Base-by-base conservation (phyloP, 2,888 invertebrate genomes). In the Syrphus vitripennis region DNA sequence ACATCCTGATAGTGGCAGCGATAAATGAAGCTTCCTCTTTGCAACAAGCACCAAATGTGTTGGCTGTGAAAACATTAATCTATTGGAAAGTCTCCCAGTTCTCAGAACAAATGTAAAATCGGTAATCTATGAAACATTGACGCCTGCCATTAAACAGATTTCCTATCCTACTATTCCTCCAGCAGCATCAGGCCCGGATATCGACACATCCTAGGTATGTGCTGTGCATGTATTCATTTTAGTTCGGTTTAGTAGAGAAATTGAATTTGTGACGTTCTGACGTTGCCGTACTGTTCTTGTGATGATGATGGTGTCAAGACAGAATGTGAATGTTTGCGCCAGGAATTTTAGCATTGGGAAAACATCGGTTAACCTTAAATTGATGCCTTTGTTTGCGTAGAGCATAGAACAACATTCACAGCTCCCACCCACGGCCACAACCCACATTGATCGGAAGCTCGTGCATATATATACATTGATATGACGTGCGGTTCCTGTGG, bases 311-410 rank as follows among this genome's bases (percentile, higher is more conserved):
- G 87, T 87, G 87, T 83, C 83, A 83, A 83, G 87, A 83, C 78
- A 83, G 82, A 87, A 83, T 87, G 87, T 71, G 87, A 83, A 70
- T 87, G 83, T 83, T 87, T 87, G 78, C 83, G 78, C 63, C 79
- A 79, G 83, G 71, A 82, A 83, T 87, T 87, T 87, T 14, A 71
- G 87, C 78, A 87, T 87, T 87, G 82, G 78, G 77, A 87, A 87
- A 87, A 87, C 87, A 79, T 87, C 79, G 87, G 87, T 87, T 87
- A 83, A 87, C 87, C 87, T 87, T 87, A 87, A 87, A 87, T 87
- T 87, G 87, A 87, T 83, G 87, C 87, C 79, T 87, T 87, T 87
- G 87, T 87, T 87, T 87, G 87, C 67, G 79, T 48, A 65, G 77
- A 74, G 82, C 63, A 82, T 86, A 82, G 72, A 86, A 78, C 74